Evolutionary conservation across 2,797 vertebrate species (phyloP).

Genomic region (Sebastes jordani): DNA sequence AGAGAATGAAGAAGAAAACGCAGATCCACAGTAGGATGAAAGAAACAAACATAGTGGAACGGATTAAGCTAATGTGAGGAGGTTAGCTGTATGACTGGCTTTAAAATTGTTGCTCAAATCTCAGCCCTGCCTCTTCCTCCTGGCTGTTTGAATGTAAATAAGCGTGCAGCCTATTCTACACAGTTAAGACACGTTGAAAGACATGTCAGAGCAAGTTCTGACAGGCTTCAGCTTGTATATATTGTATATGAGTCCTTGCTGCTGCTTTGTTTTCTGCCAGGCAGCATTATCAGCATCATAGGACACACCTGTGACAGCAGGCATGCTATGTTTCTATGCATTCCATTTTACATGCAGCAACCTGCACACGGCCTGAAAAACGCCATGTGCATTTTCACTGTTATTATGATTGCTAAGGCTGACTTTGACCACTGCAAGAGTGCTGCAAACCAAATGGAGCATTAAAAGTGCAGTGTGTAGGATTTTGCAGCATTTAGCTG

Average conservation of each 20-base stretch:
- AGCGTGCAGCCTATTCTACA: neutral
- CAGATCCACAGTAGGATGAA: conserved; percentile 19
- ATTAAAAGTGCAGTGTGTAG: neutral
- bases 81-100: neutral
- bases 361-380: neutral
- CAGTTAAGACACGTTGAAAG: neutral
- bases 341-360: neutral
- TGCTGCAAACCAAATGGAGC: neutral
- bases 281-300: neutral
- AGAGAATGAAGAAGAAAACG: conserved; percentile 3
- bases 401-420: neutral
- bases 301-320: neutral
- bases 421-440: neutral
- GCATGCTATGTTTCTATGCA: neutral
- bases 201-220: neutral
- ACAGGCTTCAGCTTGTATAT: neutral
- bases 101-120: neutral
- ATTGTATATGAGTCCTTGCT: neutral
- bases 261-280: neutral
- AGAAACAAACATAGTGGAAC: conserved; percentile 9
- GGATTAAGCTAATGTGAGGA: neutral
- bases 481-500: too few relatives aligned
- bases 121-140: neutral
- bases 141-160: neutral
- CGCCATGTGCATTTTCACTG: neutral